Conservation (phyloP, 2,797 vertebrate genomes). For the Enteromius thamalakanensis region DNA sequence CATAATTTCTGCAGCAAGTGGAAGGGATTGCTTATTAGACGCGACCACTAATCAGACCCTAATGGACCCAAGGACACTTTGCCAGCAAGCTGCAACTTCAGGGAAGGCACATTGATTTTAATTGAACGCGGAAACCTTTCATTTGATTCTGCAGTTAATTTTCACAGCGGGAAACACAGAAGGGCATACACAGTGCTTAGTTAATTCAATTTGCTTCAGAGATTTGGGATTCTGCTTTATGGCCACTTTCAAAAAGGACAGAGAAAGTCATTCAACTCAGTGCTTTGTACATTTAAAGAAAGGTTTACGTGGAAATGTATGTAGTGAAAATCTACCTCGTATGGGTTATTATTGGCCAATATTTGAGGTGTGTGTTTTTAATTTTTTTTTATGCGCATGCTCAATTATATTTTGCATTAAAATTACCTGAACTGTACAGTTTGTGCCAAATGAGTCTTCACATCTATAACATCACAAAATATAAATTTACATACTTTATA, state of each 20-base stretch:
- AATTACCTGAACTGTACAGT: not conserved
- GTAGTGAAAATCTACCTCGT: not conserved
- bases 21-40: slow-evolving; percentile 48
- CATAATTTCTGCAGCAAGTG: slow-evolving; percentile 53
- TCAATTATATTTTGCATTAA: not conserved
- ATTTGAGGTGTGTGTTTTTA: not conserved
- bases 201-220: slow-evolving; percentile 44
- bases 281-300: not conserved
- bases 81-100: slow-evolving; percentile 38
- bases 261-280: not conserved
- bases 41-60: slow-evolving; percentile 42
- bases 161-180: slow-evolving; percentile 31
- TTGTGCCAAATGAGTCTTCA: not conserved
- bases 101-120: slow-evolving; percentile 53
- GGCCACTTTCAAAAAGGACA: slow-evolving; percentile 6
- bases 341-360: not conserved
- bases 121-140: slow-evolving; percentile 55
- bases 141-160: slow-evolving; percentile 50
- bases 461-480: not conserved
- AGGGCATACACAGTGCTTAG: slow-evolving; percentile 28
- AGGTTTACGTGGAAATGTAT: not conserved
- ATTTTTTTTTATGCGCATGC: not conserved
- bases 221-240: not conserved
- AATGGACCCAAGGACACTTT: slow-evolving; percentile 50
- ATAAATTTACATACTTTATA: not conserved